These are phyloP conservation scores for Paramisgurnus dabryanus DNA, from an alignment of 2,113 vertebrate genomes.

Conservation along the genomic window DNA sequence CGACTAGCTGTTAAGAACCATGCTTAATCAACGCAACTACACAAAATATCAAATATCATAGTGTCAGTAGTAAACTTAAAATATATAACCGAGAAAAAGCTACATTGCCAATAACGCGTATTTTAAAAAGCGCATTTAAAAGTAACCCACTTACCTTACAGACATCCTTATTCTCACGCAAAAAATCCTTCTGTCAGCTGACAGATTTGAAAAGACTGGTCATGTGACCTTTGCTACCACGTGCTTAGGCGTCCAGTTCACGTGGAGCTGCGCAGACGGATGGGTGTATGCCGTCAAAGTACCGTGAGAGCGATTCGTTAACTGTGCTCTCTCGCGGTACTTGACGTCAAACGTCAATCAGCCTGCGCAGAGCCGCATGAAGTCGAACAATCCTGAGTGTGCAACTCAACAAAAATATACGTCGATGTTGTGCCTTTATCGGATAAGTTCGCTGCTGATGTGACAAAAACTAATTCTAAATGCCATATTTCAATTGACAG, in stretches of 20 bases:
- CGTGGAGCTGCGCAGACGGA: no score
- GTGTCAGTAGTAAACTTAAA: background rate
- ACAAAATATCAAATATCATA: background rate
- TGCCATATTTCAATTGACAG: background rate
- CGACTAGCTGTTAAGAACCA: no score
- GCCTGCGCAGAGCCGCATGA: no score
- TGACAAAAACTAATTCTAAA: background rate
- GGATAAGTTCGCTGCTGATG: background rate
- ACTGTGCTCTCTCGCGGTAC: no score
- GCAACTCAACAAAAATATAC: background rate
- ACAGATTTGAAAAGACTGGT: constrained; percentile 1
- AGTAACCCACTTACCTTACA: background rate
- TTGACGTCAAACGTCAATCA: no score
- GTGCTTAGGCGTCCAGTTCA: background rate
- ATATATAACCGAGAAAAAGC: background rate
- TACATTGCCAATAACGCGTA: no score
- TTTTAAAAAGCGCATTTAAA: no score
- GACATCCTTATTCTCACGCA: constrained; percentile 3
- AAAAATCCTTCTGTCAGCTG: constrained; percentile 30
- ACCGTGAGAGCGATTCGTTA: no score
- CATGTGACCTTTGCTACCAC: constrained; percentile 26
- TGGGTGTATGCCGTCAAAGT: no score
- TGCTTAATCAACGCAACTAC: background rate
- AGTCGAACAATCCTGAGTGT: no score
- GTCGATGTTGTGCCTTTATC: no score